phyloP scores from a whole-genome alignment of 2,113 vertebrate genomes.

The Nansenia antarctica region DNA sequence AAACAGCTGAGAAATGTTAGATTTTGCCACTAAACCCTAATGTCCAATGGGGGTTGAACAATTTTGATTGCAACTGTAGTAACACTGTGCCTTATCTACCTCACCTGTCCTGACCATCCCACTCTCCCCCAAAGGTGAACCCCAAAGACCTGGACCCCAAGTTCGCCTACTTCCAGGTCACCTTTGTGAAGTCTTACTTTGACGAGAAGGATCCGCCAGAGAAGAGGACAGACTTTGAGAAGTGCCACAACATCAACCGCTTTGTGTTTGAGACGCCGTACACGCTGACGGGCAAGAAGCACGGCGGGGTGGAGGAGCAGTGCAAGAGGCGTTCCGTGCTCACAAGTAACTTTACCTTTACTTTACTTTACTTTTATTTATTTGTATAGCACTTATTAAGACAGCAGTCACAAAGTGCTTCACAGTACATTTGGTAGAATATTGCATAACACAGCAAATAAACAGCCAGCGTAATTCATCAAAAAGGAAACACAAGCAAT shows the following conservation, averaged over 20 bases:
- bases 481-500: too few relatives aligned
- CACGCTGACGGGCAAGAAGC: constrained; percentile 94
- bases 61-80: too few relatives aligned
- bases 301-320: constrained; percentile 93
- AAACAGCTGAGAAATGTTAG: too few relatives aligned
- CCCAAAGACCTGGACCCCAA: constrained; percentile 91
- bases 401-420: too few relatives aligned
- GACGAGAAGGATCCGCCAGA: constrained; percentile 92
- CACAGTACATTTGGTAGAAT: too few relatives aligned
- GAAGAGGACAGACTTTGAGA: constrained; percentile 92
- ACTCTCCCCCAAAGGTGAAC: constrained; percentile 79
- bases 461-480: too few relatives aligned
- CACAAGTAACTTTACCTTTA: constrained; percentile 86
- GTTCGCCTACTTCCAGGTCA: constrained; percentile 94
- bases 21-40: too few relatives aligned
- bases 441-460: too few relatives aligned
- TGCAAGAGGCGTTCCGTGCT: constrained; percentile 91
- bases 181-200: constrained; percentile 93
- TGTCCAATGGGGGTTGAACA: too few relatives aligned
- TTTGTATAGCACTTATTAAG: too few relatives aligned
- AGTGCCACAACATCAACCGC: constrained; percentile 89
- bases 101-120: not conserved
- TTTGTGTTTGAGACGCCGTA: constrained; percentile 97
- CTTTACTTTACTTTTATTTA: too few relatives aligned
- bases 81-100: not conserved